Conservation (phyloP, 2,113 vertebrate species). For the Limanda limanda region DNA sequence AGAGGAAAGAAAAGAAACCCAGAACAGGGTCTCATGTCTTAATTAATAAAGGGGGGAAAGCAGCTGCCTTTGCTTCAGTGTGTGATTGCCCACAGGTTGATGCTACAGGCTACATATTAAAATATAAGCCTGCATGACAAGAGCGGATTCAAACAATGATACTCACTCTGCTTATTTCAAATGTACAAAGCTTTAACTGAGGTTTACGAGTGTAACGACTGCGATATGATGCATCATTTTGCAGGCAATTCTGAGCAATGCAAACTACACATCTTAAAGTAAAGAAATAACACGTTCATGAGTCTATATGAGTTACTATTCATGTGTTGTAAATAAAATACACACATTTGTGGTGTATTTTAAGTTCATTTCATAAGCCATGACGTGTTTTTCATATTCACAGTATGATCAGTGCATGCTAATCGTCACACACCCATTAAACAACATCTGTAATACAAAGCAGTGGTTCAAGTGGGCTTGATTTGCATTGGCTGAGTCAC, state of each 20-base stretch:
- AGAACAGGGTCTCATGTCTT: constrained; percentile 34
- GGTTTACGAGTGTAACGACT: not conserved
- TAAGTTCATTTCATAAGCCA: constrained; percentile 49
- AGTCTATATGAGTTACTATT: not conserved
- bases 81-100: constrained; percentile 40
- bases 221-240: not conserved
- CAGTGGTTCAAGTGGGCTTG: constrained; percentile 69
- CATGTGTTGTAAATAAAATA: constrained; percentile 38
- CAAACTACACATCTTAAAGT: not conserved
- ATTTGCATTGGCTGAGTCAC: constrained; percentile 27
- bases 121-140: constrained; percentile 28
- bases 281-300: constrained; percentile 8
- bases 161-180: not conserved
- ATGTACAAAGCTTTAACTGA: not conserved
- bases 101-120: constrained; percentile 41
- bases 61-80: constrained; percentile 37
- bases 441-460: constrained; percentile 36
- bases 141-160: constrained; percentile 7
- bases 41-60: constrained; percentile 62
- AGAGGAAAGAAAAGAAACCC: not conserved
- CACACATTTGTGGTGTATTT: constrained; percentile 51
- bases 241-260: not conserved
- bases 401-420: constrained; percentile 60
- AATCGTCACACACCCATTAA: constrained; percentile 29
- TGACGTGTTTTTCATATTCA: constrained; percentile 57